A percentile compares a stretch with the other conserved stretches of the same genome.
phyloP scores from a whole-genome alignment of 2,797 vertebrate species.

The Emys orbicularis region DNA sequence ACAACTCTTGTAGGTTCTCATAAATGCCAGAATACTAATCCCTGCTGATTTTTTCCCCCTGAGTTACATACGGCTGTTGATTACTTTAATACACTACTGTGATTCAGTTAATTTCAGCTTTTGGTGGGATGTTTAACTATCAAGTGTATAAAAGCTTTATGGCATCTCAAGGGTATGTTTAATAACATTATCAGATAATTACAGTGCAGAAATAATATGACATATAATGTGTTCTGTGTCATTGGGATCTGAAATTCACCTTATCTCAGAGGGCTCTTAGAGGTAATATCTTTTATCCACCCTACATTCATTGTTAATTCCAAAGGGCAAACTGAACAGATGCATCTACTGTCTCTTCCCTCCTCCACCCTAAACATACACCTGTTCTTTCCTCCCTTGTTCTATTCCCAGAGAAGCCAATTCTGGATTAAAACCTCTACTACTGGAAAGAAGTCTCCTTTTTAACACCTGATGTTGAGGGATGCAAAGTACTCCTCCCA shows the following conservation, averaged over 20 bases:
- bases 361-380: neutral
- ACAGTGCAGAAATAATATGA: conserved; percentile 52
- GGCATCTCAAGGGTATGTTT: neutral
- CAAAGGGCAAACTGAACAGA: conserved; percentile 7
- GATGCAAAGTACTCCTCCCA: neutral
- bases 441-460: neutral
- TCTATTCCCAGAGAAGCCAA: neutral
- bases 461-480: rapidly evolving
- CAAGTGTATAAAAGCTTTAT: conserved; percentile 18
- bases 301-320: neutral
- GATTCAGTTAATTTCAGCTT: conserved; percentile 22
- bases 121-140: conserved; percentile 23
- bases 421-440: rapidly evolving
- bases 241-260: conserved; percentile 4
- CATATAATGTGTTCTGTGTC: neutral
- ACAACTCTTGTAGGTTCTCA: neutral
- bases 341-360: rapidly evolving
- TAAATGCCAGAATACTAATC: neutral
- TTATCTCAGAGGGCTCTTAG: neutral
- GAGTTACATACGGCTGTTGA: neutral
- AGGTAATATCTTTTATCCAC: neutral
- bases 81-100: neutral
- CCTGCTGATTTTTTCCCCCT: neutral
- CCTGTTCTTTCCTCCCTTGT: neutral
- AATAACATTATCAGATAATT: conserved; percentile 64